phyloP scores from a whole-genome alignment of 2,113 vertebrate species.

The Picathartes gymnocephalus region DNA sequence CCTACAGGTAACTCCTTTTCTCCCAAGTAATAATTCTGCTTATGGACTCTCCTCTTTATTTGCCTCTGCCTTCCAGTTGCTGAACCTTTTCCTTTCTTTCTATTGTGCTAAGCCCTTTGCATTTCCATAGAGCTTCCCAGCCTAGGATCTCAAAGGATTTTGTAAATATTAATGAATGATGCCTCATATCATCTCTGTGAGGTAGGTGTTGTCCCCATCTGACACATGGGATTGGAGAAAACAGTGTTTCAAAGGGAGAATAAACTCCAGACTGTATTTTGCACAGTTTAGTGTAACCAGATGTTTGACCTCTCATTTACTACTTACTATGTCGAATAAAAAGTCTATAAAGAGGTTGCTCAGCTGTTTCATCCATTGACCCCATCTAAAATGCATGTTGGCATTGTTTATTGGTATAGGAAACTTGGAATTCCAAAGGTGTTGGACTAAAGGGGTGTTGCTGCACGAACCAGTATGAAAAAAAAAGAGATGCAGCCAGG shows the following conservation, averaged over 20 bases:
- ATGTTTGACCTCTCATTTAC: not conserved
- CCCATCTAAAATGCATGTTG: not conserved
- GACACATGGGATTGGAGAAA: not conserved
- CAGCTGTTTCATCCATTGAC: not conserved
- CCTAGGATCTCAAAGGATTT: conserved; percentile 14
- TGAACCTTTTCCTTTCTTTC: not conserved
- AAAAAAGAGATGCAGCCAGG: not conserved
- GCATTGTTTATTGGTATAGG: not conserved
- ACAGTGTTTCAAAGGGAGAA: not conserved
- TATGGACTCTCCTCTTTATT: conserved; percentile 13
- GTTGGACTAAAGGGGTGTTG: not conserved
- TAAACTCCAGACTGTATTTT: not conserved
- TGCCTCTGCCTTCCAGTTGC: not conserved
- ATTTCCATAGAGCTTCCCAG: not conserved
- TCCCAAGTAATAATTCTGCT: conserved; percentile 6
- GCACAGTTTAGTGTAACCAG: not conserved
- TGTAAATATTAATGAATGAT: conserved; percentile 5
- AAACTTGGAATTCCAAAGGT: not conserved
- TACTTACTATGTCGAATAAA: not conserved
- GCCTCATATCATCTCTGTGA: not conserved
- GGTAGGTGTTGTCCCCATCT: not conserved
- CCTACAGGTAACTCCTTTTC: conserved; percentile 79
- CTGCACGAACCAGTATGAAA: not conserved
- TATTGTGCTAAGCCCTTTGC: conserved; percentile 2
- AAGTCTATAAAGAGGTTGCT: not conserved